Evolutionary conservation across 2,797 vertebrate genomes (phyloP), one percentile per base, ranked within the genome.

Genomic region (Sebastes hubbsi): DNA sequence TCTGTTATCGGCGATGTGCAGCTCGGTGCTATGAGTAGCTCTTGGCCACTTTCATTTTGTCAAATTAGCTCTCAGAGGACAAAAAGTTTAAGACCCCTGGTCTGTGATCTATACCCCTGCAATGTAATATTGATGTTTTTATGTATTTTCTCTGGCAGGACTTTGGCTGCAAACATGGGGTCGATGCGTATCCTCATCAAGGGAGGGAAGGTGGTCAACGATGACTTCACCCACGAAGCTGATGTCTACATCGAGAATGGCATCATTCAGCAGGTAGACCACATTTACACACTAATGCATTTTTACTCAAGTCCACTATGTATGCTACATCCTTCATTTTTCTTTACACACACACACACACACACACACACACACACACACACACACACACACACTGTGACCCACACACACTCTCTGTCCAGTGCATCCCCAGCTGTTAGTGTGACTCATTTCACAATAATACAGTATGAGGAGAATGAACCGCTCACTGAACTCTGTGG

Each of bases 201-300:
- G 91, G 98, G 98, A 80, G 98, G 98, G 58, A 99, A 99, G 91
- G 98, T 99, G 89, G 98, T 99, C 87, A 99, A 99, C 0, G 98
- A 99, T 13, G 98, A 99, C 94, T 98, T 97, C 92, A 99, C 98
- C 36, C 97, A 98, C 1, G 98, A 99, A 90, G 98, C 98, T 0
- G 98, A 99, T 0, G 98, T 99, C 80, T 99, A 99, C 96, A 99
- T 99, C 0, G 98, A 99, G 95, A 99, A 98, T 0, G 98, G 98
- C 89, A 95, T 98, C 95, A 98, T 99, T 88, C 98, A 99, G 94
- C 98, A 99, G 94, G 98, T 99, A 87, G 93, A 95, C 79, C 13
- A 9, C 49, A 16, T 27, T 61, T 95, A 96, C 0, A 95, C 1
- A 22, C 61, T 9, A 10, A 61, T 42, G 2, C 13, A 56, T 58